phyloP scores from a whole-genome alignment of 2,888 invertebrate species.

The Gastrophysa polygoni region DNA sequence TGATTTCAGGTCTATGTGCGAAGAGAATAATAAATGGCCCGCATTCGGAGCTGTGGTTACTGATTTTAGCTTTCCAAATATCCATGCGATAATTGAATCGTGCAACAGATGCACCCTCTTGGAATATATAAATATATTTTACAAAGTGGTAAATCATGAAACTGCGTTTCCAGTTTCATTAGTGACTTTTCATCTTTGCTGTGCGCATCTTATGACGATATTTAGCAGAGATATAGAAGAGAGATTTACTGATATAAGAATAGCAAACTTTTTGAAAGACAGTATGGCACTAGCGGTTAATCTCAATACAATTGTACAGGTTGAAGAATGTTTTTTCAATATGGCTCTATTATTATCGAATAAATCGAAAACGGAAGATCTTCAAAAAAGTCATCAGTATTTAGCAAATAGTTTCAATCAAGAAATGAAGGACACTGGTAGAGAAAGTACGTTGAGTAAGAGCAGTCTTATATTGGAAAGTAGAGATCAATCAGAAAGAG shows the following conservation, averaged over 20 bases:
- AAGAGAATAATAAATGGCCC: too few species aligned
- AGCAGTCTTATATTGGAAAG: too few species aligned
- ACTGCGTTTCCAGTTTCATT: neutral
- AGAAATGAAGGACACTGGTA: neutral
- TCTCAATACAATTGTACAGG: neutral
- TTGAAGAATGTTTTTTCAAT: neutral
- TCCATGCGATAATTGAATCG: slow-evolving; percentile 21
- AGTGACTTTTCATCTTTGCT: slow-evolving; percentile 13
- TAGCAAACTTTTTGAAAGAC: slow-evolving; percentile 9
- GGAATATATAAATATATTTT: slow-evolving; percentile 14
- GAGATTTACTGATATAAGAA: neutral
- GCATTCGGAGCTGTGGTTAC: too few species aligned
- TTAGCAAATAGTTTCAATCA: neutral
- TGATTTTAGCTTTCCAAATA: slow-evolving; percentile 24
- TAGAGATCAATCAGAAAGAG: too few species aligned
- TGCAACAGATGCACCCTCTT: slow-evolving; percentile 13
- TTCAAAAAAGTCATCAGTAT: neutral
- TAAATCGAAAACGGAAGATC: neutral
- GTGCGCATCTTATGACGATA: slow-evolving; percentile 10
- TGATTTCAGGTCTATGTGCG: too few species aligned
- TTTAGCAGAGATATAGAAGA: slow-evolving; percentile 23
- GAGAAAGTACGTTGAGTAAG: too few species aligned
- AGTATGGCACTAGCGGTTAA: slow-evolving; percentile 6
- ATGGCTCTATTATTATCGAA: neutral
- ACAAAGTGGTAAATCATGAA: neutral